Evolutionary conservation across 2,113 vertebrate species (phyloP), one percentile per base, ranked within the genome.

Genomic region (Trachemys scripta): DNA sequence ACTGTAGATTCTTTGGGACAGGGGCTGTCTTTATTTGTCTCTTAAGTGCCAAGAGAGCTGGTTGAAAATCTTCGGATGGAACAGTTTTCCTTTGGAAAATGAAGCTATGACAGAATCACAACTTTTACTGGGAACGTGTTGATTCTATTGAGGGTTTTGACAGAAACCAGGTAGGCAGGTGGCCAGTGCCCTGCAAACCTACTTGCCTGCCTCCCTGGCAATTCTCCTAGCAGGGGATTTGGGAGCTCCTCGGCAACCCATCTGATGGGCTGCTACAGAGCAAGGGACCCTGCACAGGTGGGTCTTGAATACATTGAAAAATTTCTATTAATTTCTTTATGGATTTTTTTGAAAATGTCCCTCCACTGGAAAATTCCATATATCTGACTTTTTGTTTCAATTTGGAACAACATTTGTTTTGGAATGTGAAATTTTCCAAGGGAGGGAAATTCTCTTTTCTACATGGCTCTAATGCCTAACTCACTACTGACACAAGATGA

Each of bases 281-380:
- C 1, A 27, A 89, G 45, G 89, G 90, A 57, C 5, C 69, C 1
- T 16, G 90, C 87, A 25, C 17, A 50, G 1, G 5, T 4, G 90
- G 14, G 2, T 6, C 0, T 31, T 83, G 8, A 0, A 62, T 8
- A 13, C 59, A 35, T 35, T 62, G 59, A 62, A 62, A 62, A 62
- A 17, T 16, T 87, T 7, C 9, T 94, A 94, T 72, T n/a, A 93
- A 78, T 38, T 56, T 38, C 84, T 87, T 87, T 12, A 35, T 0
- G 20, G 6, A 3, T 38, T 89, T 50, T 27, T 89, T 90, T 92
- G 20, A 5, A 79, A 88, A 86, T 38, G 0, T 72, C 1, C 6
- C 1, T 3, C 4, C 8, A 51, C 5, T 1, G 84, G 35, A 90
- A 82, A 57, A 24, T 59, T 45, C 89, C 90, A 78, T 47, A 14